These are phyloP conservation scores for Crenichthys baileyi DNA, from an alignment of 2,797 vertebrate species.

Conservation along the genomic window DNA sequence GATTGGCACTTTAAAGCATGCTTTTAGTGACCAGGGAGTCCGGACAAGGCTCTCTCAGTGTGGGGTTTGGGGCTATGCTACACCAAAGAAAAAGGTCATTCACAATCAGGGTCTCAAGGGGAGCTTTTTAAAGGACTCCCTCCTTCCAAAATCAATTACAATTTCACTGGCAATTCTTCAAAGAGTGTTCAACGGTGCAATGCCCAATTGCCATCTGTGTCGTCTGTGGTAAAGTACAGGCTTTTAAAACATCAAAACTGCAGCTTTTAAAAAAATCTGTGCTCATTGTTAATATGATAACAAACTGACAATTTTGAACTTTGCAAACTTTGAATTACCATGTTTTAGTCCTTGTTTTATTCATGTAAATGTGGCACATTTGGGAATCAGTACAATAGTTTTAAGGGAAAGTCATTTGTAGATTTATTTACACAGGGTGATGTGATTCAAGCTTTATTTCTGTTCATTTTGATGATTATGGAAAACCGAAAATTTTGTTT, in stretches of 20 bases:
- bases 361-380: not conserved
- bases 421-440: not conserved
- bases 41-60: slow-evolving; percentile 79
- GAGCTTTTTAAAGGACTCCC: slow-evolving; percentile 62
- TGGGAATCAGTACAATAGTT: not conserved
- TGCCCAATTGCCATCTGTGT: slow-evolving; percentile 56
- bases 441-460: too few species aligned
- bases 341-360: slow-evolving; percentile 3
- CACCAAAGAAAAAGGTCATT: slow-evolving; percentile 80
- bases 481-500: not conserved
- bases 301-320: slow-evolving; percentile 23
- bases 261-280: slow-evolving; percentile 13
- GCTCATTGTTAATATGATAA: slow-evolving; percentile 20
- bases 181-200: slow-evolving; percentile 48
- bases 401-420: not conserved
- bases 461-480: too few species aligned
- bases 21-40: slow-evolving; percentile 67
- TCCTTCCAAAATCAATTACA: slow-evolving; percentile 71
- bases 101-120: slow-evolving; percentile 75
- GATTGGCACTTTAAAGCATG: slow-evolving; percentile 76
- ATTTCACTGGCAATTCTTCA: slow-evolving; percentile 69
- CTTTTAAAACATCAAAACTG: slow-evolving; percentile 32
- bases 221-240: slow-evolving; percentile 43
- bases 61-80: slow-evolving; percentile 66
- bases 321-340: slow-evolving; percentile 3